A percentile compares a stretch with the other conserved stretches of the same genome.
These are phyloP conservation scores for Tokudaia tokunoshimensis DNA, from an alignment of 2,797 vertebrate genomes.

Conservation along the genomic window DNA sequence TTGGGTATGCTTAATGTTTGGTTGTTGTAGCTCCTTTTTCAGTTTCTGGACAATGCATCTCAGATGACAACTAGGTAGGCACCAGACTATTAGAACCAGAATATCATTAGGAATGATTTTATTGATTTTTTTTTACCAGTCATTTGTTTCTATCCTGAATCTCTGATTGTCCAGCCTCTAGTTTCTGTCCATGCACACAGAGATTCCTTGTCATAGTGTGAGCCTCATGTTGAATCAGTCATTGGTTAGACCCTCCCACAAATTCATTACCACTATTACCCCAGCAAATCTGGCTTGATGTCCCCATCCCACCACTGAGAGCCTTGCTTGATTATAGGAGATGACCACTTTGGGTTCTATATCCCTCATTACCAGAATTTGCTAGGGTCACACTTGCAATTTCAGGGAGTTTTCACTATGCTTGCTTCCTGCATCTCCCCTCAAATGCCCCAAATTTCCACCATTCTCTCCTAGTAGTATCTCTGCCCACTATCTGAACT, in stretches of 20 bases:
- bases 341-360: background rate
- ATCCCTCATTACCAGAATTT: background rate
- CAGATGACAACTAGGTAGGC: background rate
- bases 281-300: background rate
- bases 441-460: background rate
- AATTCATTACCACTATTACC: background rate
- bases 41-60: background rate
- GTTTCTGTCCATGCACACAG: background rate
- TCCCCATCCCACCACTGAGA: background rate
- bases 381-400: background rate
- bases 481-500: background rate
- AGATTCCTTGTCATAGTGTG: background rate
- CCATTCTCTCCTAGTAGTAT: background rate
- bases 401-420: background rate
- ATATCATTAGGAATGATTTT: background rate
- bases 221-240: background rate
- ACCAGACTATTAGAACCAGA: background rate
- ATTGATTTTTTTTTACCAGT: background rate
- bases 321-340: background rate
- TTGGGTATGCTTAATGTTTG: background rate
- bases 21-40: background rate
- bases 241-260: background rate
- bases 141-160: background rate
- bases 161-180: background rate
- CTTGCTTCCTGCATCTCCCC: background rate